phyloP scores from a whole-genome alignment of 2,888 invertebrate genomes.

The Synergus itoensis region DNA sequence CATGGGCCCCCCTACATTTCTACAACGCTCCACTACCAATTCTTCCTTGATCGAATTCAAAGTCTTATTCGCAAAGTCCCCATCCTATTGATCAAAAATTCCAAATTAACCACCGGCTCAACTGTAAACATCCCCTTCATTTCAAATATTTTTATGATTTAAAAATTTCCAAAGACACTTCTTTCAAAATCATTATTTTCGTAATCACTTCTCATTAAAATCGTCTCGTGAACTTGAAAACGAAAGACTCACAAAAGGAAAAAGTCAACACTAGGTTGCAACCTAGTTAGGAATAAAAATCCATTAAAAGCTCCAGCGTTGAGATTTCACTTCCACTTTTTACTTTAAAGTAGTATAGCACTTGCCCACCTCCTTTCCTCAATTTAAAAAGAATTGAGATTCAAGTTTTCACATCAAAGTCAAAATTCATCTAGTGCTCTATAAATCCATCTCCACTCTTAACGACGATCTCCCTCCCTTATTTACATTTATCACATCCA shows the following conservation, averaged over 20 bases:
- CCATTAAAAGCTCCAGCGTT: neutral
- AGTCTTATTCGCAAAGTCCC: slow-evolving; percentile 1
- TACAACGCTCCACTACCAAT: slow-evolving; percentile 44
- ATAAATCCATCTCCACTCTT: neutral
- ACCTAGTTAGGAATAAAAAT: slow-evolving; percentile 1
- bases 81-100: slow-evolving; percentile 30
- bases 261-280: slow-evolving; percentile 14
- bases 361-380: neutral
- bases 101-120: slow-evolving; percentile 1
- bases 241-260: neutral
- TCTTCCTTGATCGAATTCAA: slow-evolving; percentile 21
- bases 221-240: slow-evolving; percentile 8
- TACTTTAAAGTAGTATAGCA: neutral
- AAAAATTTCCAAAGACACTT: neutral
- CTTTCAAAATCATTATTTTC: neutral
- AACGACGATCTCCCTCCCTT: neutral
- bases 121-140: slow-evolving; percentile 17
- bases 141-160: neutral
- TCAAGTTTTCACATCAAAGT: too few species aligned
- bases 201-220: neutral
- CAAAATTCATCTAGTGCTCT: neutral
- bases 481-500: neutral
- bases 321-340: neutral
- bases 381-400: neutral
- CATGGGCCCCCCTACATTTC: slow-evolving; percentile 65